A percentile compares a stretch with the other conserved stretches of the same genome.
Conservation (phyloP, 2,797 vertebrate species). For the Arvicola amphibius region DNA sequence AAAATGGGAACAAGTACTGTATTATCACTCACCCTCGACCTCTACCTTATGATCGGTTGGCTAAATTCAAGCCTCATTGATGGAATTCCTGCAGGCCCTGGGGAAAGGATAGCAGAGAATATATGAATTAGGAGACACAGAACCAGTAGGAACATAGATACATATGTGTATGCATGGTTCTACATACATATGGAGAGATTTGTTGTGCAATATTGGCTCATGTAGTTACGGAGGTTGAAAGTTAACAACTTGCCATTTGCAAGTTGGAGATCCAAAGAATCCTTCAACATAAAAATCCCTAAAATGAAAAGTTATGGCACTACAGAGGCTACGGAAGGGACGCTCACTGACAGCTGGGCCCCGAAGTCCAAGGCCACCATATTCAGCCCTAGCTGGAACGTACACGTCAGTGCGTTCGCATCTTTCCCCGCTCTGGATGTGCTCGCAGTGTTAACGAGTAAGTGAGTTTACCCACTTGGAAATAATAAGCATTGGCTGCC, state of each 20-base stretch:
- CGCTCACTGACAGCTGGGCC: neutral
- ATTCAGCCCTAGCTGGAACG: neutral
- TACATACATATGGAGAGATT: neutral
- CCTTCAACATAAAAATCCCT: neutral
- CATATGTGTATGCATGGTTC: neutral
- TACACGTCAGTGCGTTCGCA: neutral
- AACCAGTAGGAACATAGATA: neutral
- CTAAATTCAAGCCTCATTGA: neutral
- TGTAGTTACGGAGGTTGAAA: neutral
- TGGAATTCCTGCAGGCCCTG: neutral
- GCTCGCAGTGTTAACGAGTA: neutral
- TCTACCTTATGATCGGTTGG: neutral
- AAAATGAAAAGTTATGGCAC: neutral
- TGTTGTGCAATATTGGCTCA: neutral
- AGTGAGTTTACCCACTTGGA: neutral
- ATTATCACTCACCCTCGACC: neutral
- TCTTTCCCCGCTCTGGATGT: neutral
- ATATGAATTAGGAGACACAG: neutral
- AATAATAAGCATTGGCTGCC: neutral
- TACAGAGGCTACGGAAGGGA: neutral
- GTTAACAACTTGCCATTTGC: neutral
- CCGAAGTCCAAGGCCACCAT: neutral
- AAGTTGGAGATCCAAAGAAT: neutral
- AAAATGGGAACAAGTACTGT: neutral
- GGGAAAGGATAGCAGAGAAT: neutral